Percentiles rank a stretch among this genome's conserved stretches.
These are phyloP conservation scores for Melipona bicolor DNA, from an alignment of 2,888 invertebrate species.

Conservation along the genomic window DNA sequence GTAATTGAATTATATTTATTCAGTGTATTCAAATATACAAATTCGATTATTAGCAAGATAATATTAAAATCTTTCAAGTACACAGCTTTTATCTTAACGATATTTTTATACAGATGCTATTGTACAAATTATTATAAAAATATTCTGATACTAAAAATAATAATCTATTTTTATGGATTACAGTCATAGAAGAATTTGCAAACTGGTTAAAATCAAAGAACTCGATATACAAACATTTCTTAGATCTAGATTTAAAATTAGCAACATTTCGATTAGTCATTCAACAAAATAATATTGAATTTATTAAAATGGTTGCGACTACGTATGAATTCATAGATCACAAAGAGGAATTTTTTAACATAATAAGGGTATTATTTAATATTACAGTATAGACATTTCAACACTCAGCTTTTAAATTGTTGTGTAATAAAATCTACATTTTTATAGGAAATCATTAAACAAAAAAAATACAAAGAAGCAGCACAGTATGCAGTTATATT, in stretches of 20 bases:
- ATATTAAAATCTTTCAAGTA: not conserved
- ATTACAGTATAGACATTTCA: not conserved
- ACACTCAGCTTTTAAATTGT: not conserved
- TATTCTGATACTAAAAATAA: not conserved
- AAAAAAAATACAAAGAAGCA: conserved; percentile 90
- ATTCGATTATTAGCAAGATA: not conserved
- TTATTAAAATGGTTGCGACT: conserved; percentile 88
- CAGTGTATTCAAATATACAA: not conserved
- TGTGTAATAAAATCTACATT: not conserved
- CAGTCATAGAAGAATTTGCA: conserved; percentile 83
- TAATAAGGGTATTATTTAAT: conserved; percentile 72
- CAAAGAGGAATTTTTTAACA: conserved; percentile 86
- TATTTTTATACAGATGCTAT: not conserved
- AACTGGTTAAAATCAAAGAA: conserved; percentile 77
- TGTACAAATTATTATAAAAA: not conserved
- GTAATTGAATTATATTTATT: not conserved
- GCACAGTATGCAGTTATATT: conserved; percentile 89
- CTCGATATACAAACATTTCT: conserved; percentile 83
- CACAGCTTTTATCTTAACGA: not conserved
- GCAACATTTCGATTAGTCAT: conserved; percentile 90
- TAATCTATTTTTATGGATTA: conserved; percentile 16
- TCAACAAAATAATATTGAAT: conserved; percentile 88
- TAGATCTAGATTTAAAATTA: conserved; percentile 87
- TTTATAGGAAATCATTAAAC: conserved; percentile 85
- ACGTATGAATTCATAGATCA: conserved; percentile 88